Evolutionary conservation across 2,797 vertebrate species (phyloP).

Genomic region (Chaunax sp.): DNA sequence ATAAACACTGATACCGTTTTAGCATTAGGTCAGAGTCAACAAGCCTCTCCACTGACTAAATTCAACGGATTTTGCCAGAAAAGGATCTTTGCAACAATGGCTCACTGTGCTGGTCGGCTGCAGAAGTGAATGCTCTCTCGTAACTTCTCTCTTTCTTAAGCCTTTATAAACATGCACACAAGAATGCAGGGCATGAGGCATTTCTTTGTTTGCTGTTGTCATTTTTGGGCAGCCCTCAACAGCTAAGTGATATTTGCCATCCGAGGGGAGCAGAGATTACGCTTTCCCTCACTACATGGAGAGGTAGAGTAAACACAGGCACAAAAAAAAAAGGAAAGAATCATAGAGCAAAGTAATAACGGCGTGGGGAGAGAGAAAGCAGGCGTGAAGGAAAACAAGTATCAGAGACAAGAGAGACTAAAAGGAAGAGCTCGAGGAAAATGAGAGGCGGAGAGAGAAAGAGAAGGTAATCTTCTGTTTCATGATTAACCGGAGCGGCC

Average conservation of each 20-base stretch:
- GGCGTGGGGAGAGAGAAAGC: constrained; percentile 30
- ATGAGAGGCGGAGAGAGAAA: constrained; percentile 4
- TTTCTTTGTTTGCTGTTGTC: constrained; percentile 71
- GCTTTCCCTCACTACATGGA: constrained; percentile 19
- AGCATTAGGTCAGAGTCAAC: constrained; percentile 13
- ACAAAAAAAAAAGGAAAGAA: constrained; percentile 41
- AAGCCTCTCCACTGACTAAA: neutral
- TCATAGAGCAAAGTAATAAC: constrained; percentile 39
- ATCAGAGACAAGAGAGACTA: constrained; percentile 8
- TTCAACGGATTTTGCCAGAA: neutral
- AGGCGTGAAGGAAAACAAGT: constrained; percentile 27
- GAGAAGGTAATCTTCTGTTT: constrained; percentile 60
- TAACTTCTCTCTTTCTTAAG: neutral
- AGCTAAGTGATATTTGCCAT: constrained; percentile 66
- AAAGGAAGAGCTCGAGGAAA: constrained; percentile 14
- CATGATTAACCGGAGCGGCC: constrained; percentile 55
- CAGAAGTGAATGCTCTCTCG: neutral
- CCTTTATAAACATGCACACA: constrained; percentile 5
- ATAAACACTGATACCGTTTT: constrained; percentile 33
- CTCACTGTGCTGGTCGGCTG: constrained; percentile 4
- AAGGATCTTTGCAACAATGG: constrained; percentile 20
- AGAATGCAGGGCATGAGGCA: constrained; percentile 51
- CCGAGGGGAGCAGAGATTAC: constrained; percentile 44
- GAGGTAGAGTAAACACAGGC: constrained; percentile 40
- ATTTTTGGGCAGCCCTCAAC: constrained; percentile 36